These are phyloP conservation scores for Haemorhous mexicanus DNA, from an alignment of 2,113 vertebrate species.

Conservation along the genomic window DNA sequence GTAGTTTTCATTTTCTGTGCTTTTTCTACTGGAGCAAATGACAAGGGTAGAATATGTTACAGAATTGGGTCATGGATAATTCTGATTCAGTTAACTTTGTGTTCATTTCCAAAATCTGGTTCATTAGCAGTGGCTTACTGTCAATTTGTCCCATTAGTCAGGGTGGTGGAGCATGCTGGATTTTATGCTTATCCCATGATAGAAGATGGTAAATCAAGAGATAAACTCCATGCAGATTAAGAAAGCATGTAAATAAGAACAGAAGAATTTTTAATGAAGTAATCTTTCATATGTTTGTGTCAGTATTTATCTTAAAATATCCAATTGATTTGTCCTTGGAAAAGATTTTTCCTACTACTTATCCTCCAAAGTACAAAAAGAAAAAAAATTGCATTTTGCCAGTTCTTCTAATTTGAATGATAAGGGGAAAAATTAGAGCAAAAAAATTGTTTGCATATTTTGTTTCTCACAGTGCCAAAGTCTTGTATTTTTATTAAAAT, in stretches of 20 bases:
- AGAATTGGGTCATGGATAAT: background rate
- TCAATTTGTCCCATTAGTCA: background rate
- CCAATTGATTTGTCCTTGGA: background rate
- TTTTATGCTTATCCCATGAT: background rate
- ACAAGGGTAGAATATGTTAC: background rate
- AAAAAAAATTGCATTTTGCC: slow-evolving; percentile 14
- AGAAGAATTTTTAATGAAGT: background rate
- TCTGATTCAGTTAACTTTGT: background rate
- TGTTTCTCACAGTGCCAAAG: background rate
- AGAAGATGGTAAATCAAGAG: background rate
- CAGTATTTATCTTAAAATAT: background rate
- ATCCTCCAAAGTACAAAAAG: slow-evolving; percentile 9
- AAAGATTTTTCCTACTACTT: background rate
- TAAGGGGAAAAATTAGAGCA: slow-evolving; percentile 4
- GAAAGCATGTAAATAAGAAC: background rate
- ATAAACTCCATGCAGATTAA: background rate
- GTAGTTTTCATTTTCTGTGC: background rate
- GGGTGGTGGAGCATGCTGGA: background rate
- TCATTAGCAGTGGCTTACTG: background rate
- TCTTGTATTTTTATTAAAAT: slow-evolving; percentile 41
- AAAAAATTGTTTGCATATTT: background rate
- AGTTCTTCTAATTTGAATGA: background rate
- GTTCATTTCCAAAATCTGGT: background rate
- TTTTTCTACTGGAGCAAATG: background rate
- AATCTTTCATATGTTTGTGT: background rate